Conservation (phyloP, 2,797 vertebrate genomes). For the Eospalax fontanierii region DNA sequence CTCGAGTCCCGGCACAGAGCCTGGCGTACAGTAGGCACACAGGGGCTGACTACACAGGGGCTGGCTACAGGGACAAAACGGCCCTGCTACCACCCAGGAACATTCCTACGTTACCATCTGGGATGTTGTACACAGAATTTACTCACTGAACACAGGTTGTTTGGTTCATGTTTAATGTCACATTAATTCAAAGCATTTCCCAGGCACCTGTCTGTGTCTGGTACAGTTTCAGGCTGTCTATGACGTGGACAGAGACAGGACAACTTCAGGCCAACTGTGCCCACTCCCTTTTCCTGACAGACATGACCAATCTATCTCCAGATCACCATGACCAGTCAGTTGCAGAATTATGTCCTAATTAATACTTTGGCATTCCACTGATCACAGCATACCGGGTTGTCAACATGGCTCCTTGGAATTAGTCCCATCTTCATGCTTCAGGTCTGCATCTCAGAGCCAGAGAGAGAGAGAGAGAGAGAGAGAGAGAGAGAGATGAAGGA, state of each 20-base stretch:
- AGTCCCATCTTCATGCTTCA: not conserved
- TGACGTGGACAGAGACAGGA: not conserved
- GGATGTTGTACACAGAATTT: too few relatives aligned
- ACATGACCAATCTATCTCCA: not conserved
- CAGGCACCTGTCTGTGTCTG: not conserved
- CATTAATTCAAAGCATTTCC: not conserved
- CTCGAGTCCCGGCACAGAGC: not conserved
- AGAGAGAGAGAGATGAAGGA: too few relatives aligned
- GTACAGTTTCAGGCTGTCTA: not conserved
- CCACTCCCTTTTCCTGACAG: not conserved
- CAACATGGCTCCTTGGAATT: fast-evolving
- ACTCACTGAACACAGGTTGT: not conserved
- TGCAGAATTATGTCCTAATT: fast-evolving
- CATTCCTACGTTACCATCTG: not conserved
- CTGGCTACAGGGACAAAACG: not conserved
- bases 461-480: too few relatives aligned
- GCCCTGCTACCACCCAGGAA: not conserved
- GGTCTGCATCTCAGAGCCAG: not conserved
- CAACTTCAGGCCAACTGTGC: fast-evolving
- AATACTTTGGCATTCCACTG: not conserved
- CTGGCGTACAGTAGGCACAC: not conserved
- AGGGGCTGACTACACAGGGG: too few relatives aligned
- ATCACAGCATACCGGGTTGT: not conserved
- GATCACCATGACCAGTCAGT: not conserved
- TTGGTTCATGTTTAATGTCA: fast-evolving